Evolutionary conservation across 2,113 vertebrate species (phyloP).

Genomic region (Passer montanus): DNA sequence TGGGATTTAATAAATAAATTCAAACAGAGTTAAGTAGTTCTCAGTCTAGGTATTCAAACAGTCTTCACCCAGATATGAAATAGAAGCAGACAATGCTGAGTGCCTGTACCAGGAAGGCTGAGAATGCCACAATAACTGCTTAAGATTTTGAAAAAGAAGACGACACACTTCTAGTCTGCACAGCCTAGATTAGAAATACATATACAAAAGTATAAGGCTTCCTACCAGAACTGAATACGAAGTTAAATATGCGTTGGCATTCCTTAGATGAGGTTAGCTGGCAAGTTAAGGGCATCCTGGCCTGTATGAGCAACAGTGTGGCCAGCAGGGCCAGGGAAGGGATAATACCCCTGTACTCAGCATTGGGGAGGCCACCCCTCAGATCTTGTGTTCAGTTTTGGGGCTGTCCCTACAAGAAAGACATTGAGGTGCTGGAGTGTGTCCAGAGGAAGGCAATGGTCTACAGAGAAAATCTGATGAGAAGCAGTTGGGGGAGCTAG

Average conservation of each 20-base stretch:
- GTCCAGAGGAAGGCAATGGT: background rate
- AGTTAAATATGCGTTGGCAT: background rate
- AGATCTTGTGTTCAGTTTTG: background rate
- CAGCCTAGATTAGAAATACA: background rate
- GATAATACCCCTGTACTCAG: fast-evolving
- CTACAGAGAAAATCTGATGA: background rate
- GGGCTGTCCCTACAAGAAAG: background rate
- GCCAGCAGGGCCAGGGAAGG: background rate
- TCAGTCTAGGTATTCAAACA: background rate
- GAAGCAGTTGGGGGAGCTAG: background rate
- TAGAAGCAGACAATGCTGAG: background rate
- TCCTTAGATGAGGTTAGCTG: background rate
- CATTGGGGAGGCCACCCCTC: background rate
- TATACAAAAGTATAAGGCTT: background rate
- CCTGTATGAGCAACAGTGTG: background rate
- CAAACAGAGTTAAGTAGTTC: background rate
- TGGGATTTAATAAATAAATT: background rate
- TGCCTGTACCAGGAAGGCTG: background rate
- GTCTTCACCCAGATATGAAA: background rate
- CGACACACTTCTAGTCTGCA: background rate
- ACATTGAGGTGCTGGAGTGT: background rate
- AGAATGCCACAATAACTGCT: background rate
- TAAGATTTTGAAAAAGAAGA: background rate
- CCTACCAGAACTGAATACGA: background rate
- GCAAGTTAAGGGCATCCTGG: background rate